phyloP scores from a whole-genome alignment of 2,888 invertebrate genomes.

The Helicoverpa assulta region DNA sequence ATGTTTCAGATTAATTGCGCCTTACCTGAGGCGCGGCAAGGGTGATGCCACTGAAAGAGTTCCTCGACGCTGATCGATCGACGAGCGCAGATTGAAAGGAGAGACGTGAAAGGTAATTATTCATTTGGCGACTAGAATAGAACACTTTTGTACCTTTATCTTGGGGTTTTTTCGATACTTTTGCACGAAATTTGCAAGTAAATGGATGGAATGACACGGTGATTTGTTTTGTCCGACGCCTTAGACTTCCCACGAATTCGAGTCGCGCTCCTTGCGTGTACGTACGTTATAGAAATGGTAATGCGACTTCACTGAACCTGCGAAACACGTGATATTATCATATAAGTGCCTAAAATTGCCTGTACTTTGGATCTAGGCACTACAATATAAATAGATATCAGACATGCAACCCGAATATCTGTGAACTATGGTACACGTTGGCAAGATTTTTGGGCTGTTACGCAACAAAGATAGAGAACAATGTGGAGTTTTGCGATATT shows the following conservation, averaged over 20 bases:
- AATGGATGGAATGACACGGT: constrained; percentile 87
- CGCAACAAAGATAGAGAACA: constrained; percentile 18
- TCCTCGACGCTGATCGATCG: constrained; percentile 89
- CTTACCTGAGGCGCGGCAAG: constrained; percentile 88
- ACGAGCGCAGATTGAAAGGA: constrained; percentile 88
- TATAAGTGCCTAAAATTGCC: constrained; percentile 61
- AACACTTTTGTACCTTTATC: constrained; percentile 90
- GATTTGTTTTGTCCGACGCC: constrained; percentile 85
- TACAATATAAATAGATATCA: constrained; percentile 57
- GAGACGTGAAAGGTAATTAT: constrained; percentile 90
- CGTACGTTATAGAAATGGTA: constrained; percentile 66
- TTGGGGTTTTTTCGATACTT: constrained; percentile 85
- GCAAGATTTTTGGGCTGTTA: constrained; percentile 20
- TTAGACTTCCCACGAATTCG: constrained; percentile 84
- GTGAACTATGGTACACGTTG: constrained; percentile 8
- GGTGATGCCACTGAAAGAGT: constrained; percentile 89
- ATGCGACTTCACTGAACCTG: constrained; percentile 56
- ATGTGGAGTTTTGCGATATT: constrained; percentile 45
- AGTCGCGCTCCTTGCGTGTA: constrained; percentile 70
- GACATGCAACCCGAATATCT: constrained; percentile 58
- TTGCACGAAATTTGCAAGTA: constrained; percentile 90
- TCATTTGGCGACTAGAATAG: constrained; percentile 90
- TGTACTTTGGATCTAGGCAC: constrained; percentile 50
- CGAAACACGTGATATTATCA: constrained; percentile 60
- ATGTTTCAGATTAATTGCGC: constrained; percentile 90